These are phyloP conservation scores for Leptinotarsa rubiginosa DNA, from an alignment of 2,888 invertebrate genomes.

Conservation along the genomic window DNA sequence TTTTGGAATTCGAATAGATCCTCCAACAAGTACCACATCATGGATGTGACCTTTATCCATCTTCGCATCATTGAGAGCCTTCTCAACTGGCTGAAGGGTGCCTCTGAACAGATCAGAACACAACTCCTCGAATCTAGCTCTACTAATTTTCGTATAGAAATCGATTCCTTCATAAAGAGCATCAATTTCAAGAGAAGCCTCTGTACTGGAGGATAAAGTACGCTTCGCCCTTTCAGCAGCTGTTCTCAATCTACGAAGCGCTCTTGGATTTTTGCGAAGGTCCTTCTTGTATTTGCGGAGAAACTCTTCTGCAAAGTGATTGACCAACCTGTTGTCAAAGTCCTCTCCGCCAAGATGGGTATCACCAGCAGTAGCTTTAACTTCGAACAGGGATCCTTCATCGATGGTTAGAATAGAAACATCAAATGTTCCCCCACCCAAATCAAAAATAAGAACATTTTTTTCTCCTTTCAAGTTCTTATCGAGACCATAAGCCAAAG, in stretches of 20 bases:
- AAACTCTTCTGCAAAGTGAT: slow-evolving; percentile 75
- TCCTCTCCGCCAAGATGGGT: slow-evolving; percentile 86
- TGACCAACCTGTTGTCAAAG: slow-evolving; percentile 71
- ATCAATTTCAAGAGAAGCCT: slow-evolving; percentile 81
- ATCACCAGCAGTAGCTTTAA: slow-evolving; percentile 85
- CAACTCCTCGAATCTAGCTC: slow-evolving; percentile 82
- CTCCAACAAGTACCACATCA: slow-evolving; percentile 85
- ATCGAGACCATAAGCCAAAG: slow-evolving; percentile 53
- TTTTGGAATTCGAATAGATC: slow-evolving; percentile 84
- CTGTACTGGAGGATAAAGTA: slow-evolving; percentile 80
- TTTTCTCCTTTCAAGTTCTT: slow-evolving; percentile 52
- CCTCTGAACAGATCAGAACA: slow-evolving; percentile 76
- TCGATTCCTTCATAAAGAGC: slow-evolving; percentile 80
- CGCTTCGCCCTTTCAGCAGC: slow-evolving; percentile 84
- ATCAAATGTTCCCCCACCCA: slow-evolving; percentile 80
- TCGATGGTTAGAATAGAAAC: slow-evolving; percentile 87
- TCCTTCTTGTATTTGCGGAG: slow-evolving; percentile 79
- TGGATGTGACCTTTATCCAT: slow-evolving; percentile 81
- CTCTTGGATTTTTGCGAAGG: slow-evolving; percentile 70
- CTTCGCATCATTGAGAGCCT: slow-evolving; percentile 81
- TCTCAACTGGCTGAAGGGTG: slow-evolving; percentile 77
- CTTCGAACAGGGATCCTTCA: slow-evolving; percentile 85
- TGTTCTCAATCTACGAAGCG: slow-evolving; percentile 77
- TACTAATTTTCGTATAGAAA: slow-evolving; percentile 78
- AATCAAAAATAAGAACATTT: slow-evolving; percentile 75